Conservation (phyloP, 2,797 vertebrate species). For the Crenichthys baileyi region DNA sequence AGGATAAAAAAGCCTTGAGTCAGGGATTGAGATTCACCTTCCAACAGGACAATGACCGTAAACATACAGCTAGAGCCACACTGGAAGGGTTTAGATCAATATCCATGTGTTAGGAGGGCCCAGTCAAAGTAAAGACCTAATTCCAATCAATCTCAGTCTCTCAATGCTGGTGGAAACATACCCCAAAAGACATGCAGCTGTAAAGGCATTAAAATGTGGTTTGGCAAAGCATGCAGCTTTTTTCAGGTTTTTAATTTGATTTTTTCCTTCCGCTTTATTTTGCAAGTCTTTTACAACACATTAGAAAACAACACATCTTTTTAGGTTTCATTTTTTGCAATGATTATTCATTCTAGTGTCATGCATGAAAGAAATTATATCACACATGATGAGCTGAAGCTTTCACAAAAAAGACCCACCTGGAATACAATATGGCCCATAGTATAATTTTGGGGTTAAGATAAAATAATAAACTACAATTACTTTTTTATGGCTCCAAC, state of each 20-base stretch:
- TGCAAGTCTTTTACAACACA: no score
- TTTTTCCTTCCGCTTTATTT: background rate
- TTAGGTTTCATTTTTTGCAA: background rate
- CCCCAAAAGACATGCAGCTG: no score
- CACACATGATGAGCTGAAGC: background rate
- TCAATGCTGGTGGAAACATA: no score
- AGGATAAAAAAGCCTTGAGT: no score
- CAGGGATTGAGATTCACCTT: no score
- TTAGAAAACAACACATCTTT: background rate
- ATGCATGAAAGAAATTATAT: background rate
- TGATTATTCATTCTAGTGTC: background rate
- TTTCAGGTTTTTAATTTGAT: background rate
- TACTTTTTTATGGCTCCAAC: conserved; percentile 43
- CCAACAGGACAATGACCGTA: background rate
- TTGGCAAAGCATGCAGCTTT: background rate
- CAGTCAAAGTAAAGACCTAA: no score
- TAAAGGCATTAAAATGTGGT: no score
- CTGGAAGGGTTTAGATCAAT: no score
- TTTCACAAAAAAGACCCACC: conserved; percentile 2
- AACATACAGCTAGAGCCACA: no score
- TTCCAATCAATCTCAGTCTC: no score
- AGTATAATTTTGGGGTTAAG: conserved; percentile 31
- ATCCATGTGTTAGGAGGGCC: no score
- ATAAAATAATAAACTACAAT: conserved; percentile 31
- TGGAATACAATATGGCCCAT: conserved; percentile 18